These are phyloP conservation scores for Phania funesta DNA, from an alignment of 2,888 invertebrate genomes.

Conservation along the genomic window DNA sequence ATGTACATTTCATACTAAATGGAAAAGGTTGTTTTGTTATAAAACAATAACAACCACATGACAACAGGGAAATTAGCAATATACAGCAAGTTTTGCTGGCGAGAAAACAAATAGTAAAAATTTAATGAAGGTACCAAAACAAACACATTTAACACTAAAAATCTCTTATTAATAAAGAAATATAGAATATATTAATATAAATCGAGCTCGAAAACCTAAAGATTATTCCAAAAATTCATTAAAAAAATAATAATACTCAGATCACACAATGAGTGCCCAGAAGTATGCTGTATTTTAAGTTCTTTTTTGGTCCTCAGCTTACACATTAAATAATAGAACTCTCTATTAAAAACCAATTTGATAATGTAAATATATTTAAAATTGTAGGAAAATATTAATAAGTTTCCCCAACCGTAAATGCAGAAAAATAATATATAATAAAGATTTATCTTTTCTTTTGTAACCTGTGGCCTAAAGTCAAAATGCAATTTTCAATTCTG, in stretches of 20 bases:
- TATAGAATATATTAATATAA: not conserved
- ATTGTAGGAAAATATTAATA: too few relatives aligned
- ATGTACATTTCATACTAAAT: too few relatives aligned
- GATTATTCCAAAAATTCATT: not conserved
- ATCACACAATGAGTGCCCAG: not conserved
- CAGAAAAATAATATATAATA: too few relatives aligned
- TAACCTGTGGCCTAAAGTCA: slow-evolving; percentile 2
- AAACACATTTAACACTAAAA: too few relatives aligned
- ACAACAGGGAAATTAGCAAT: slow-evolving; percentile 30
- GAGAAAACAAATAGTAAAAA: not conserved
- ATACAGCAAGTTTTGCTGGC: not conserved
- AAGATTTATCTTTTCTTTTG: not conserved
- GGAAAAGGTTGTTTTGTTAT: too few relatives aligned
- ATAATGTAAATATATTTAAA: too few relatives aligned
- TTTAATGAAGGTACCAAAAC: too few relatives aligned
- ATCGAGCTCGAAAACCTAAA: not conserved
- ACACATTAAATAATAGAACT: too few relatives aligned
- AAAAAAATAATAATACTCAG: not conserved
- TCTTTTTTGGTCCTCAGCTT: too few relatives aligned
- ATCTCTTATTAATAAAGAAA: too few relatives aligned
- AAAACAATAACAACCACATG: slow-evolving; percentile 8
- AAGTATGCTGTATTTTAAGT: not conserved
- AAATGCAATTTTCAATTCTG: slow-evolving; percentile 9
- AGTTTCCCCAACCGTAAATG: too few relatives aligned
- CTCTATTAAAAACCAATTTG: too few relatives aligned